Evolutionary conservation across 2,888 invertebrate genomes (phyloP).

Genomic region (Vanessa cardui): DNA sequence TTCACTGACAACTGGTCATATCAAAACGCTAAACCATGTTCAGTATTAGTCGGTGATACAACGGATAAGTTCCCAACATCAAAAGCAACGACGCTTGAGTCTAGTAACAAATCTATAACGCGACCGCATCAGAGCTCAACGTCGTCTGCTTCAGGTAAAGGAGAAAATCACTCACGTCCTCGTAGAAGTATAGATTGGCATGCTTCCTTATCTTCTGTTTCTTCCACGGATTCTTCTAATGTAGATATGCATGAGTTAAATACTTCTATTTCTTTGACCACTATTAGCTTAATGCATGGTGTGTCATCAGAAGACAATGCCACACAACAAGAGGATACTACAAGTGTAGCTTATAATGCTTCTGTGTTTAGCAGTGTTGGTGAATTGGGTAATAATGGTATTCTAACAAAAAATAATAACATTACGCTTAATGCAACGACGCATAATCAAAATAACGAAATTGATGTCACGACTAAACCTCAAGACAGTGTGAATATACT

Average conservation of each 20-base stretch:
- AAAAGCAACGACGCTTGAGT: slow-evolving; percentile 87
- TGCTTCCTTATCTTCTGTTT: slow-evolving; percentile 75
- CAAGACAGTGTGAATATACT: slow-evolving; percentile 28
- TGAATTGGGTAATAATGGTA: slow-evolving; percentile 59
- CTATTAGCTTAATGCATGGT: slow-evolving; percentile 79
- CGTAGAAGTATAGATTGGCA: slow-evolving; percentile 88
- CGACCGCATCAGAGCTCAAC: slow-evolving; percentile 84
- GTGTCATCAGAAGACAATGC: slow-evolving; percentile 54
- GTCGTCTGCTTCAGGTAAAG: slow-evolving; percentile 80
- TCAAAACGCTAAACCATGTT: slow-evolving; percentile 91
- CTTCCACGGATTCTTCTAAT: slow-evolving; percentile 70
- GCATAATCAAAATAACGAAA: slow-evolving; percentile 32
- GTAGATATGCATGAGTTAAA: slow-evolving; percentile 80
- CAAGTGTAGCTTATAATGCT: slow-evolving; percentile 57
- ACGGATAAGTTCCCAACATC: slow-evolving; percentile 86
- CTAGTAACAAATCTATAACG: slow-evolving; percentile 87
- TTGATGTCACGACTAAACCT: slow-evolving; percentile 27
- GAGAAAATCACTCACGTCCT: slow-evolving; percentile 81
- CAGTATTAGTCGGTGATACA: slow-evolving; percentile 91
- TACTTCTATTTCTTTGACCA: slow-evolving; percentile 69
- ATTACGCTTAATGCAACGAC: slow-evolving; percentile 43
- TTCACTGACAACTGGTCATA: slow-evolving; percentile 91
- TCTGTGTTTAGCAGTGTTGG: slow-evolving; percentile 60
- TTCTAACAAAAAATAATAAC: slow-evolving; percentile 58
- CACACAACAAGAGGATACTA: slow-evolving; percentile 50